Evolutionary conservation across 2,888 invertebrate genomes (phyloP), one percentile per base, ranked within the genome.

Genomic region (Pantelozetes paolii): DNA sequence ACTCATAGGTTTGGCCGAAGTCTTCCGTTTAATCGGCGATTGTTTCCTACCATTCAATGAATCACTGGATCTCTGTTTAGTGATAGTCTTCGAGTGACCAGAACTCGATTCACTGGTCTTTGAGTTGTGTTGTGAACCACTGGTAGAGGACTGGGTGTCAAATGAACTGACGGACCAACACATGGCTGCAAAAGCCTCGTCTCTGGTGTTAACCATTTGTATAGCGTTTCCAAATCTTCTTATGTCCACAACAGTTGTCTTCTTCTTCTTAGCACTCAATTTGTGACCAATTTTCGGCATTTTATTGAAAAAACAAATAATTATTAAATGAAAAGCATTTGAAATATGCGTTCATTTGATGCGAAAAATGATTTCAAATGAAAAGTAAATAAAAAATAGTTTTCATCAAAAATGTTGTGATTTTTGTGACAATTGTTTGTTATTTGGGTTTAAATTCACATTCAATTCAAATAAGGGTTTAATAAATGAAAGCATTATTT

Each of bases 1-100:
- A 57, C 57, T 57, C 57, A 50, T 50, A 20, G 6, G 50, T 50
- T 50, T 50, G 50, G 50, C 20, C n/a, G 50, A 20, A n/a, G 50
- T 11, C n/a, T 18, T 50, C 6, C 28, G 3, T 57, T 57, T 57
- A 23, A 18, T 3, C 45, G 45, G 9, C 45, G 6, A 11, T 18
- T 15, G 57, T 2, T 23, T 57, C 57, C 2, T 50, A 9, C 5
- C 15, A 36, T 36, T 11, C 36, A 36, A 45, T 57, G 8, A 26
- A 26, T 23, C 26, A 26, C 11, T 57, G 18, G 57, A 23, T 15
- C 26, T 6, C 23, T 8, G 26, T 57, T 57, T 57, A n/a, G n/a
- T 50, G 50, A 18, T n/a, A 2, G 57, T 2, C 28, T 26, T 57
- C 3, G 57, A 57, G 20, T 28, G 3, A 3, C 8, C 23, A 57